A percentile compares a stretch with the other conserved stretches of the same genome.
Conservation (phyloP, 2,113 vertebrate genomes). For the Aramus guarauna region DNA sequence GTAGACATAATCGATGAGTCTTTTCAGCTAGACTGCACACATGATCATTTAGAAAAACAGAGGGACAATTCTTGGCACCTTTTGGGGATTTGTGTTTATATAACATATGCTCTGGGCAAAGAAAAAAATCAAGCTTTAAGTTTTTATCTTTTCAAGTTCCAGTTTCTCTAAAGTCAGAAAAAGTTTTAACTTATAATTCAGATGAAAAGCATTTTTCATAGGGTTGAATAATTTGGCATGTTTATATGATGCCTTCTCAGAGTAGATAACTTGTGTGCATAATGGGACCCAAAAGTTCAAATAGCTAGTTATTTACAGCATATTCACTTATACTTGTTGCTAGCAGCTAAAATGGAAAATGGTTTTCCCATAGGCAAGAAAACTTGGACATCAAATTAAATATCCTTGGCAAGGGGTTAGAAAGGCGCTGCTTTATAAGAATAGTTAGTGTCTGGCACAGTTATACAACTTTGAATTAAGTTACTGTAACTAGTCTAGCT, state of each 20-base stretch:
- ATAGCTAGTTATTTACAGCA: constrained; percentile 16
- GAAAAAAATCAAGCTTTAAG: constrained; percentile 56
- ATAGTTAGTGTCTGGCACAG: not conserved
- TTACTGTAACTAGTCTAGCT: not conserved
- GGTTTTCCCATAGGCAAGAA: not conserved
- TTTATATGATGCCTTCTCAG: constrained; percentile 48
- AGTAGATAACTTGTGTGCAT: constrained; percentile 38
- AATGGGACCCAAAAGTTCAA: constrained; percentile 31
- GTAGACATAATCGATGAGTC: constrained; percentile 72
- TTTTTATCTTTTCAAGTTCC: constrained; percentile 61
- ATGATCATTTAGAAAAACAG: constrained; percentile 66
- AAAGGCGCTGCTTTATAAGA: not conserved
- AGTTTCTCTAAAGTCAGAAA: constrained; percentile 54
- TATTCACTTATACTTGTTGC: not conserved
- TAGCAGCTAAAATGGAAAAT: constrained; percentile 29
- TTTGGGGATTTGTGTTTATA: constrained; percentile 61
- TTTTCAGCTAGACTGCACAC: constrained; percentile 67
- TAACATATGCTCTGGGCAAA: constrained; percentile 61
- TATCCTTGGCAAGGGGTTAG: not conserved
- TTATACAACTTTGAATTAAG: not conserved
- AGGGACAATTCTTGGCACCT: constrained; percentile 65
- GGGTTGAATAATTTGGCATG: constrained; percentile 34
- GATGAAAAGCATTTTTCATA: constrained; percentile 58
- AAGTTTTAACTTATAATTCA: constrained; percentile 45
- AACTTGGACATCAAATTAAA: not conserved